These are phyloP conservation scores for Pseudopodoces humilis DNA, from an alignment of 2,113 vertebrate genomes.

Conservation along the genomic window DNA sequence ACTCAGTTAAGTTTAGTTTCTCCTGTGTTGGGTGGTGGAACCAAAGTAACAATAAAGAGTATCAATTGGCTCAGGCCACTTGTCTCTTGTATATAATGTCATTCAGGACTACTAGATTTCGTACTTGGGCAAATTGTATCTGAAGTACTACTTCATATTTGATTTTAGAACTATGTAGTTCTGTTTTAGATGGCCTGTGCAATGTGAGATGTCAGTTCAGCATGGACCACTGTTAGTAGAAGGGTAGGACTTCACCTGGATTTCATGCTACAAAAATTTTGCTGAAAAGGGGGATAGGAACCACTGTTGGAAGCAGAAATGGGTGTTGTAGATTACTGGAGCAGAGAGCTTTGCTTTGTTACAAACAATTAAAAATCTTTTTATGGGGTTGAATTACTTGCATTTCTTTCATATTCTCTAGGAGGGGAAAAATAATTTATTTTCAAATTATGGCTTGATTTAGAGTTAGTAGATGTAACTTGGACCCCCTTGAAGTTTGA, in stretches of 20 bases:
- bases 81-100: background rate
- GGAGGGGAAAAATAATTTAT: background rate
- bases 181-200: background rate
- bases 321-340: background rate
- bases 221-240: background rate
- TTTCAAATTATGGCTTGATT: background rate
- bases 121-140: background rate
- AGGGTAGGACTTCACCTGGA: background rate
- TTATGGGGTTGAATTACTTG: background rate
- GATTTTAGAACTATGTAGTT: background rate
- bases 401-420: background rate
- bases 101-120: background rate
- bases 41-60: background rate
- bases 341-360: background rate
- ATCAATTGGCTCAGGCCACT: background rate
- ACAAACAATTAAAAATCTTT: background rate
- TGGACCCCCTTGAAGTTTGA: background rate
- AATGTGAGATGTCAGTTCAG: background rate
- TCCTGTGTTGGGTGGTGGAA: background rate
- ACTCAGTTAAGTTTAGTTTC: background rate
- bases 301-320: background rate
- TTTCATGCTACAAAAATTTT: background rate
- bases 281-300: background rate
- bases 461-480: background rate
- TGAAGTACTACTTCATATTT: background rate